Conservation (phyloP, 2,888 invertebrate species). For the Clostera curtula region DNA sequence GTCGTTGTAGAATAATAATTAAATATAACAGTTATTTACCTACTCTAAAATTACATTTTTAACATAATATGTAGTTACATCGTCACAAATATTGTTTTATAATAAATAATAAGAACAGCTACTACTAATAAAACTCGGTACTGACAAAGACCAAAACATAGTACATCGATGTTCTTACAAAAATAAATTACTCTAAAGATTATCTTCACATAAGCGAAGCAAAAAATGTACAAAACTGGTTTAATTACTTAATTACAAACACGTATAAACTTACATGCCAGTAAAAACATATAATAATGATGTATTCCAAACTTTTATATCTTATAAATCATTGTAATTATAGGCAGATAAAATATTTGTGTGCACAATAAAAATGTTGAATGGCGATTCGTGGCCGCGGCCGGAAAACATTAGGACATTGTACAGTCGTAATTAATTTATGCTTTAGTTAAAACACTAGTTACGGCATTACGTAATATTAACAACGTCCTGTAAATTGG, state of each 20-base stretch:
- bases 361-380: constrained; percentile 25
- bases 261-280: constrained; percentile 10
- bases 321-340: constrained; percentile 33
- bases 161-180: too few relatives aligned
- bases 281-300: constrained; percentile 13
- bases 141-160: too few relatives aligned
- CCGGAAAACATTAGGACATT: constrained; percentile 33
- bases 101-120: too few relatives aligned
- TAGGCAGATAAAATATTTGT: constrained; percentile 23
- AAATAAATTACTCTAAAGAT: too few relatives aligned
- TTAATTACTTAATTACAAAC: constrained; percentile 19
- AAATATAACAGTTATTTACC: too few relatives aligned
- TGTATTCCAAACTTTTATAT: constrained; percentile 19
- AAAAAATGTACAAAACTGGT: constrained; percentile 14
- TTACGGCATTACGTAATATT: constrained; percentile 19
- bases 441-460: constrained; percentile 12
- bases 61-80: too few relatives aligned
- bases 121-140: too few relatives aligned
- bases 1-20: too few relatives aligned
- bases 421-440: constrained; percentile 18
- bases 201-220: too few relatives aligned
- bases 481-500: constrained; percentile 16
- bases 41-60: too few relatives aligned
- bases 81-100: too few relatives aligned
- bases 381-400: constrained; percentile 22